Conservation (phyloP, 2,113 vertebrate genomes). For the Scatophagus argus region DNA sequence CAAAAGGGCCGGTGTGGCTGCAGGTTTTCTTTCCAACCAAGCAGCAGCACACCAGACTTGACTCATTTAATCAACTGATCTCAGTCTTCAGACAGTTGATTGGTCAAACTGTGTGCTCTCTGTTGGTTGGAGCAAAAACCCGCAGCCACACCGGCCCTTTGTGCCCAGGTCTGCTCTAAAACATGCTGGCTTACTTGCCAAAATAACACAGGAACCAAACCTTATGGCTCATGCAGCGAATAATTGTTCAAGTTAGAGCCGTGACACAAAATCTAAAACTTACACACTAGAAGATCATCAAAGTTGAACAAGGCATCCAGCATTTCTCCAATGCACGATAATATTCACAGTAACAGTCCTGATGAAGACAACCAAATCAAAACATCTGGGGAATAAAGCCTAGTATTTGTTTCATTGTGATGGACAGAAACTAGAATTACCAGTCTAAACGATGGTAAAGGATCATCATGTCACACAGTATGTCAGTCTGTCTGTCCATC, state of each 20-base stretch:
- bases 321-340: background rate
- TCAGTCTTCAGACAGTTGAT: too few relatives aligned
- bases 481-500: background rate
- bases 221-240: background rate
- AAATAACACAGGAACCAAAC: too few relatives aligned
- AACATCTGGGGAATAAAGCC: background rate
- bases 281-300: background rate
- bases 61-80: too few relatives aligned
- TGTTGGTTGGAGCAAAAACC: too few relatives aligned
- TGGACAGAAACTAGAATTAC: background rate
- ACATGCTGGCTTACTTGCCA: too few relatives aligned
- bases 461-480: background rate
- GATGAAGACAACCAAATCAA: background rate
- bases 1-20: too few relatives aligned
- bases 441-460: background rate
- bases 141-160: too few relatives aligned
- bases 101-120: too few relatives aligned
- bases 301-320: background rate
- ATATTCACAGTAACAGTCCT: background rate
- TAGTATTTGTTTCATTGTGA: constrained; percentile 3
- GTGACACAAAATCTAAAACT: background rate
- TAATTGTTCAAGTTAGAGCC: background rate
- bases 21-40: too few relatives aligned
- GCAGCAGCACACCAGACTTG: too few relatives aligned
- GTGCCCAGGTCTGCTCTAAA: too few relatives aligned